These are phyloP conservation scores for Anthopleura xanthogrammica DNA, from an alignment of 92 coral and sea anemone genomes.

Conservation along the genomic window DNA sequence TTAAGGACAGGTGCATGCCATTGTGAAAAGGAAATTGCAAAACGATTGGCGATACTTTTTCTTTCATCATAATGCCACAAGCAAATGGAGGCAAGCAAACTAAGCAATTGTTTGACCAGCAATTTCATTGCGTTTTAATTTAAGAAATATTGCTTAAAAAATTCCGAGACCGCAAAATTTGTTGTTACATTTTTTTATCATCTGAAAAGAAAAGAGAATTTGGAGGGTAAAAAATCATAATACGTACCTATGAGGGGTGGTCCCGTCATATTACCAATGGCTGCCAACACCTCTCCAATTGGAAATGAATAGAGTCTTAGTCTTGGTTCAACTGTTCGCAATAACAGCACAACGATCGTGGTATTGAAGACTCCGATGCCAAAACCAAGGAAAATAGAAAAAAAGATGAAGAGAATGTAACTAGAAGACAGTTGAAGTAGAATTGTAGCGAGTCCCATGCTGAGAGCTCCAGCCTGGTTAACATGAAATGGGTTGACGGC, in stretches of 20 bases:
- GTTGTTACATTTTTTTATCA: no score
- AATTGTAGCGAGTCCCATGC: constrained; percentile 13
- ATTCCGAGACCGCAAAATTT: no score
- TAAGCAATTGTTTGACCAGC: no score
- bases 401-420: constrained; percentile 1
- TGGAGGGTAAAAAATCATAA: no score
- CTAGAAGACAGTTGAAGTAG: constrained; percentile 11
- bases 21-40: no score
- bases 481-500: constrained; percentile 25
- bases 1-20: no score
- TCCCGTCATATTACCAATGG: constrained; percentile 10
- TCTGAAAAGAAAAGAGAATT: no score
- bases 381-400: constrained; percentile 20
- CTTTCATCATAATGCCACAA: no score
- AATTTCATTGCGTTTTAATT: no score
- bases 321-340: constrained; percentile 2
- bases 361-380: constrained; percentile 15
- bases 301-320: not conserved
- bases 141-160: no score
- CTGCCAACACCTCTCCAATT: not conserved
- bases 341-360: constrained; percentile 14
- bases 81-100: no score
- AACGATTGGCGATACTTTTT: no score
- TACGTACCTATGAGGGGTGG: constrained; percentile 13
- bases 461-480: constrained; percentile 13